A percentile compares a stretch with the other conserved stretches of the same genome.
Evolutionary conservation across 2,888 invertebrate species (phyloP).

Genomic region (Dryomyza anilis): DNA sequence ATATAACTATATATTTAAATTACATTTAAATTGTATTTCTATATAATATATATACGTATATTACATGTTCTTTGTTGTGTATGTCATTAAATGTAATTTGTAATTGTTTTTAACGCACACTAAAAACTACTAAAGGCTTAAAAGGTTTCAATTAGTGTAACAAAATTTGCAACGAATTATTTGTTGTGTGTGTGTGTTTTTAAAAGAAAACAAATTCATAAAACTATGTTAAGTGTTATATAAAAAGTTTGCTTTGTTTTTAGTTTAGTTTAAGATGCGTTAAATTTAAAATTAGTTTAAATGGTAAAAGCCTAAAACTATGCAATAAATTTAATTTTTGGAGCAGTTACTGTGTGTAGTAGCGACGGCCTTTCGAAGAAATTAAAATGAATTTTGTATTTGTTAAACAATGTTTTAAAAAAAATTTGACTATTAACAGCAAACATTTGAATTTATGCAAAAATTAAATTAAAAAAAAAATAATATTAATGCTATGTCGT

Average conservation of each 20-base stretch:
- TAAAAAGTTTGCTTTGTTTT: not conserved
- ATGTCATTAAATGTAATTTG: constrained; percentile 6
- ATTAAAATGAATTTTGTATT: not conserved
- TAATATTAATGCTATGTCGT: not conserved
- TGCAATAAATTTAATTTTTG: too few species aligned
- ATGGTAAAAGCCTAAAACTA: constrained; percentile 10
- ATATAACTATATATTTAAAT: not conserved
- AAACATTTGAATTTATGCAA: too few species aligned
- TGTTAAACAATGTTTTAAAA: not conserved
- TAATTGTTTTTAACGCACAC: too few species aligned
- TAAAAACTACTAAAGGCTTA: constrained; percentile 10
- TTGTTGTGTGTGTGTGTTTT: too few species aligned
- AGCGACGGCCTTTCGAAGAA: too few species aligned
- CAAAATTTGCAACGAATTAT: too few species aligned
- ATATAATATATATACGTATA: not conserved
- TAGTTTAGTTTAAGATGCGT: not conserved
- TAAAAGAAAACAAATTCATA: too few species aligned
- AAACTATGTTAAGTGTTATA: too few species aligned
- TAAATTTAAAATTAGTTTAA: not conserved
- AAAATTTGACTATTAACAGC: not conserved
- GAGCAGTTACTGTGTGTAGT: too few species aligned
- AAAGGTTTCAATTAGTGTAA: too few species aligned
- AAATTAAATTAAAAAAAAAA: too few species aligned
- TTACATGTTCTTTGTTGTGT: not conserved
- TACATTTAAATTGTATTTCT: not conserved